Evolutionary conservation across 2,888 invertebrate genomes (phyloP), one percentile per base, ranked within the genome.

Genomic region (Lepidocyrtinus sp.): DNA sequence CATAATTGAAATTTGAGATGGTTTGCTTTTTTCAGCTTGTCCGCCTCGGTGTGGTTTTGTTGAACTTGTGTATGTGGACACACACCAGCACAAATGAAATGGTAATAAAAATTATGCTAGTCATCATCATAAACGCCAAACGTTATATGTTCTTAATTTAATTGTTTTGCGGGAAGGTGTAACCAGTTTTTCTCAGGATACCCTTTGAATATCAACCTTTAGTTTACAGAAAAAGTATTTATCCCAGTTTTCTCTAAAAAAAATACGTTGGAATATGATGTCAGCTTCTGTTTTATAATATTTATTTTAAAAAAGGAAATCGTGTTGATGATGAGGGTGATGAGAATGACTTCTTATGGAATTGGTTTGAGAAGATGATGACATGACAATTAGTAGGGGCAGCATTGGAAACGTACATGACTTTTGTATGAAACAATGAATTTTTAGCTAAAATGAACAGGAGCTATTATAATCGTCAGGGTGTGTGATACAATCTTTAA

Each of bases 1-100:
- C 2, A 59, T 59, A 59, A 59, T 59, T 59, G 59, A 59, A 59
- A 59, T 59, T 59, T 21, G 59, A 59, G 59, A 59, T 59, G 59
- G 59, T 59, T 59, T 22, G 59, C 21, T 2, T n/a, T 59, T n/a
- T 7, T 59, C 59, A 21, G 21, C 5, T 21, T 59, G 19, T 59
- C 59, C 22, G 59, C 59, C 3, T 59, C 59, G 9, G 59, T 59
- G 21, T 21, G 36, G 12, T 36, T 59, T 21, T 21, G 59, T 19
- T 50, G 59, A 21, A 59, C 36, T 5, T n/a, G n/a, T n/a, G n/a
- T n/a, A n/a, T n/a, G 36, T 50, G 68, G 68, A 68, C 68, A 68
- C 68, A 68, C 68, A 68, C 68, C 22, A 68, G 68, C 50, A 68
- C 67, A 46, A 68, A 50, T 15, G 22, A 12, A 21, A 59, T 59